Base-by-base conservation (phyloP, 2,797 vertebrate species). In the Lacerta bilineata region DNA sequence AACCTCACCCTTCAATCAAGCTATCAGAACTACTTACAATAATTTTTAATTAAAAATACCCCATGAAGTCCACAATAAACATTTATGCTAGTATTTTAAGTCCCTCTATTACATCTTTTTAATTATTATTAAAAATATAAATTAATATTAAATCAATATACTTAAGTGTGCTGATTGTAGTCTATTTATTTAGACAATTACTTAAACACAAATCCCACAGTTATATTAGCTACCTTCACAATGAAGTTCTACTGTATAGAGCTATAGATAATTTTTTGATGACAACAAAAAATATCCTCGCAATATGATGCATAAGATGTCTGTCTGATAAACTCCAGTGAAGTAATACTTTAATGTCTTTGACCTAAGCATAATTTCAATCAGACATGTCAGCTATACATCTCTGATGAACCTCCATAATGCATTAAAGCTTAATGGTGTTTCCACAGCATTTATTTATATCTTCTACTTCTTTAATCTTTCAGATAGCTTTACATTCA, bases 321-420 rank as follows among this genome's bases (percentile, higher is more conserved):
- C 18, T 69, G 8, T 27, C 36, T 80, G 13, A 61, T 80, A 80
- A 72, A 72, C 17, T 39, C 43, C 23, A 20, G n/a, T 41, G 83
- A 75, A 88, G 80, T 83, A 91, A 80, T 74, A 72, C n/a, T 68
- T 29, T 74, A 75, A 83, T 75, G 23, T 83, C 43, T 36, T 39
- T 90, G 68, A 85, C 61, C 69, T 80, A 71, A 68, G 74, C 82
- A 20, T 59, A 88, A 64, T 86, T 90, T 90, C 39, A 68, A 41
- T 39, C 75, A 84, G 41, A 17, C 41, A 46, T 23, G 68, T 66
- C 59, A 75, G 41, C 71, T 90, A 79, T 76, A 46, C 9, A 43
- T 76, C 79, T 86, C 79, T 86, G 27, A 81, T 81, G 50, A 82
- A 80, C 61, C 39, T 55, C 87, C 20, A 75, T 25, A 83, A 78